Evolutionary conservation across 2,888 invertebrate species (phyloP).

Genomic region (Synergus umbraculus): DNA sequence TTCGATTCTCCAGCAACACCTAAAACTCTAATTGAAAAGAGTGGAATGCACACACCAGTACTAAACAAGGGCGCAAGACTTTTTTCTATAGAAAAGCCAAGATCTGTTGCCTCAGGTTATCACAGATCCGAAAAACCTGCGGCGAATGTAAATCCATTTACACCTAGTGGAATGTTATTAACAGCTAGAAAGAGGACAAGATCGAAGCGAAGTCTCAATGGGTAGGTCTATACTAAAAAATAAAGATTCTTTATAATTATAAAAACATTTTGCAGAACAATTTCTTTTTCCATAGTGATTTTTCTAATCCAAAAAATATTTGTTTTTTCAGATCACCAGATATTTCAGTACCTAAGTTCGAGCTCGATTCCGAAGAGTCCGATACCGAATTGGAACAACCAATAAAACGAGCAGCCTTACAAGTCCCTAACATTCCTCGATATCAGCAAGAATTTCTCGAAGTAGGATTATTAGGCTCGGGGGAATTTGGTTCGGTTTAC

Average conservation of each 20-base stretch:
- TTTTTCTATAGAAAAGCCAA: slow-evolving; percentile 76
- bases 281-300: neutral
- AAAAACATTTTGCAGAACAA: neutral
- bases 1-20: slow-evolving; percentile 93
- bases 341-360: slow-evolving; percentile 69
- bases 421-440: slow-evolving; percentile 90
- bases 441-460: slow-evolving; percentile 93
- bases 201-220: slow-evolving; percentile 79
- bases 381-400: slow-evolving; percentile 84
- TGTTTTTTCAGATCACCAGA: slow-evolving; percentile 66
- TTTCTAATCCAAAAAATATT: neutral
- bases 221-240: slow-evolving; percentile 61
- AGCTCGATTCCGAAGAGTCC: slow-evolving; percentile 77
- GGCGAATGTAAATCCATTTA: slow-evolving; percentile 92
- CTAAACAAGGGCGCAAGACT: slow-evolving; percentile 75
- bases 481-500: slow-evolving; percentile 93
- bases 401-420: slow-evolving; percentile 85
- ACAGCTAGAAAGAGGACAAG: slow-evolving; percentile 85
- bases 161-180: slow-evolving; percentile 85
- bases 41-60: slow-evolving; percentile 81
- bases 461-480: slow-evolving; percentile 88
- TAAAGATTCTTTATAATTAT: neutral
- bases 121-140: slow-evolving; percentile 79
- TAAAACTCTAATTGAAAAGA: slow-evolving; percentile 88
- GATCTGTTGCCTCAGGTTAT: slow-evolving; percentile 72